phyloP scores from a whole-genome alignment of 2,113 vertebrate species.

The Melanocharis versteri region DNA sequence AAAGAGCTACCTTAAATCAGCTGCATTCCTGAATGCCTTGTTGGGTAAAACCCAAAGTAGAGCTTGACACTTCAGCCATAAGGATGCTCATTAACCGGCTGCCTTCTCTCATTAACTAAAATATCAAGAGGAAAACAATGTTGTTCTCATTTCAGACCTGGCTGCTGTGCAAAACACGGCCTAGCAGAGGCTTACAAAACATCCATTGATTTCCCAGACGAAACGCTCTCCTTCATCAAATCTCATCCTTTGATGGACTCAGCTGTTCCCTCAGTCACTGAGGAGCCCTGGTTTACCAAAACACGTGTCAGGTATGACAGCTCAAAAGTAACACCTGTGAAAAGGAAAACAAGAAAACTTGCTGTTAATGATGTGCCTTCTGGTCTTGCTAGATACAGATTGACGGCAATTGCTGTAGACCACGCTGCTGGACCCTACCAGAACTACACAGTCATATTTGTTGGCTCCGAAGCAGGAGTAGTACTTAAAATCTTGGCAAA shows the following conservation, averaged over 20 bases:
- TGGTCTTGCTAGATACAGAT: slow-evolving; percentile 81
- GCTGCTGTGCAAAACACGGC: slow-evolving; percentile 91
- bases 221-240: slow-evolving; percentile 96
- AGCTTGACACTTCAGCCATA: background rate
- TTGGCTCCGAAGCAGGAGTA: slow-evolving; percentile 92
- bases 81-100: background rate
- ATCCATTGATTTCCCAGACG: slow-evolving; percentile 95
- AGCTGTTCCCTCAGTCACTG: slow-evolving; percentile 86
- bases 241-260: slow-evolving; percentile 96
- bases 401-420: slow-evolving; percentile 91
- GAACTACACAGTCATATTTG: slow-evolving; percentile 95
- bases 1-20: slow-evolving; percentile 11
- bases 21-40: background rate
- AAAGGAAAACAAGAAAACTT: background rate
- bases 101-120: slow-evolving; percentile 26
- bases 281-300: slow-evolving; percentile 98
- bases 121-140: slow-evolving; percentile 31
- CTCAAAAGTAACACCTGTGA: background rate
- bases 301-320: slow-evolving; percentile 89
- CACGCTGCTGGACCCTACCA: slow-evolving; percentile 88
- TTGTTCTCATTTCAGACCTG: slow-evolving; percentile 84
- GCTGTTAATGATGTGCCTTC: background rate
- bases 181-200: slow-evolving; percentile 88
- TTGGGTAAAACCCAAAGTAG: background rate
- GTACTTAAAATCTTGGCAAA: slow-evolving; percentile 96